phyloP scores from a whole-genome alignment of 2,888 invertebrate species.

The Druceiella hillmani region DNA sequence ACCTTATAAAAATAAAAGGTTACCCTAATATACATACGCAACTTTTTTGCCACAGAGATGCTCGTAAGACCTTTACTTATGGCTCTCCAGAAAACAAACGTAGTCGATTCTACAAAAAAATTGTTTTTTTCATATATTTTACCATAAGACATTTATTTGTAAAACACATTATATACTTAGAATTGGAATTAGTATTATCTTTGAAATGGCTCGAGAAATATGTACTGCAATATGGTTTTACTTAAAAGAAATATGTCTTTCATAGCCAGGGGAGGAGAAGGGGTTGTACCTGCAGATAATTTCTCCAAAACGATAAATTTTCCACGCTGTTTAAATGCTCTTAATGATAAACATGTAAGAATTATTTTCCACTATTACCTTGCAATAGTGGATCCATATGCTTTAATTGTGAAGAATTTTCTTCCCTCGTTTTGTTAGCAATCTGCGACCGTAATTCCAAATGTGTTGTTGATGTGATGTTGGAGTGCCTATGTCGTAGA shows the following conservation, averaged over 20 bases:
- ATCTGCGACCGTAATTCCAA: slow-evolving; percentile 20
- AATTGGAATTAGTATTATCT: no score
- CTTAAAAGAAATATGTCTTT: slow-evolving; percentile 23
- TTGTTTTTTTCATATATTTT: no score
- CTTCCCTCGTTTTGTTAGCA: slow-evolving; percentile 21
- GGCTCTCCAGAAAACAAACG: no score
- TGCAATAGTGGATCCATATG: slow-evolving; percentile 22
- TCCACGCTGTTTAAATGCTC: slow-evolving; percentile 20
- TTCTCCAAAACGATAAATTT: slow-evolving; percentile 20
- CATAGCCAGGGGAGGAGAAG: slow-evolving; percentile 19
- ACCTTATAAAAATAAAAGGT: no score
- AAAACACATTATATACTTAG: no score
- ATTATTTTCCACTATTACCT: slow-evolving; percentile 19
- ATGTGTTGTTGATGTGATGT: slow-evolving; percentile 19
- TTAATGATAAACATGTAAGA: slow-evolving; percentile 23
- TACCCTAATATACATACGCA: no score
- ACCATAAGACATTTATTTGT: no score
- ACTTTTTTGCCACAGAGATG: no score
- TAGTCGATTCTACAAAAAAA: no score
- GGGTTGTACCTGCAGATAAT: slow-evolving; percentile 22
- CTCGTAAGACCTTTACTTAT: no score
- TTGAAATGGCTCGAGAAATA: no score
- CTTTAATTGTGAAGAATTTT: slow-evolving; percentile 22
- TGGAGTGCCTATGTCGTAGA: slow-evolving; percentile 25
- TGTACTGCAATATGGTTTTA: slow-evolving; percentile 22